phyloP scores from a whole-genome alignment of 2,797 vertebrate species.

The Chaenodraco wilsoni region DNA sequence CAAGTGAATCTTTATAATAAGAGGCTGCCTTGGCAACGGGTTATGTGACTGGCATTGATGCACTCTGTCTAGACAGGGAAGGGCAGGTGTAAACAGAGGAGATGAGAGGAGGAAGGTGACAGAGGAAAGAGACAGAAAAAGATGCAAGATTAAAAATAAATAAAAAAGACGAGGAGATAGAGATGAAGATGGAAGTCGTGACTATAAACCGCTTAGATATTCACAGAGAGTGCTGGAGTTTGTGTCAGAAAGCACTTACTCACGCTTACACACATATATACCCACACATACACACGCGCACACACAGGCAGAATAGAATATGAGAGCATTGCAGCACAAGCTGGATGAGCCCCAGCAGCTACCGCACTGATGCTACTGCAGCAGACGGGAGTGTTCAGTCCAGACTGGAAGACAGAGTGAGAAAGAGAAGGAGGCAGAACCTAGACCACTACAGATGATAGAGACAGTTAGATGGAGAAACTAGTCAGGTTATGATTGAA shows the following conservation, averaged over 20 bases:
- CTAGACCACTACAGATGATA: conserved; percentile 22
- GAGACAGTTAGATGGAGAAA: too few relatives aligned
- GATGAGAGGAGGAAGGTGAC: conserved; percentile 41
- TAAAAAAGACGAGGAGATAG: not conserved
- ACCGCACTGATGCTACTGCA: conserved; percentile 77
- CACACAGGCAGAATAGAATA: conserved; percentile 76
- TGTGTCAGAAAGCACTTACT: conserved; percentile 74
- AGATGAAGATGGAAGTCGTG: conserved; percentile 48
- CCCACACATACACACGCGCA: conserved; percentile 47
- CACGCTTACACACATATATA: conserved; percentile 44
- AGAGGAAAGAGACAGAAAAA: conserved; percentile 25
- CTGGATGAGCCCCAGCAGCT: conserved; percentile 80
- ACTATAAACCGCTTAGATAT: conserved; percentile 65
- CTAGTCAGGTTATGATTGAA: conserved; percentile 11
- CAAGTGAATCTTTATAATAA: conserved; percentile 41
- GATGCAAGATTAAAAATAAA: conserved; percentile 16
- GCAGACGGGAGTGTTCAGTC: conserved; percentile 72
- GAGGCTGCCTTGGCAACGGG: conserved; percentile 6
- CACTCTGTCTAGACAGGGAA: conserved; percentile 48
- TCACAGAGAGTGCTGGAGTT: conserved; percentile 56
- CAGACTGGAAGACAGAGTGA: conserved; percentile 43
- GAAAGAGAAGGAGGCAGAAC: conserved; percentile 44
- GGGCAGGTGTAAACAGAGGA: conserved; percentile 41
- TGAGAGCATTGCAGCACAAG: conserved; percentile 81
- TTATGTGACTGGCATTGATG: conserved; percentile 51